Base-by-base conservation (phyloP, 2,113 vertebrate genomes). In the Orthonyx spaldingii region DNA sequence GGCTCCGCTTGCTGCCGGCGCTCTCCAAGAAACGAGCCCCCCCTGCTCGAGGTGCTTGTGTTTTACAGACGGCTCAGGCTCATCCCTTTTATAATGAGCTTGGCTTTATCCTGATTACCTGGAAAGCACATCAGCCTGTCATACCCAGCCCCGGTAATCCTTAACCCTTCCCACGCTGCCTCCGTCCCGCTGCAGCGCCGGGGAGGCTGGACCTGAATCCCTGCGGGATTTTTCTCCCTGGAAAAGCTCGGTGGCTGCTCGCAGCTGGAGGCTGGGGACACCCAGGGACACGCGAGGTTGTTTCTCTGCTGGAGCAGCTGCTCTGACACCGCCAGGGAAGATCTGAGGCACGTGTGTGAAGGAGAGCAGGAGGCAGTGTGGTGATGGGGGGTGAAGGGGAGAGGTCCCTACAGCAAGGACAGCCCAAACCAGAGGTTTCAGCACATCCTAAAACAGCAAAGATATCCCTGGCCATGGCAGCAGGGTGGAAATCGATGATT, bases 101-200 rank as follows among this genome's bases (percentile, higher is more conserved):
- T 9, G 41, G 23, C 18, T 89, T 96, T 50, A 93, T 94, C 93
- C 95, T 4, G 79, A 86, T 93, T 96, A 96, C 95, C 94, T 96
- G 92, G 65, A 91, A 93, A 96, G 87, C 87, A 56, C 90, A 95
- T 47, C 90, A 82, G 89, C 77, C 95, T 39, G n/a, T 60, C 93
- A 69, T 3, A 49, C 1, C 26, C 93, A 95, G 66, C 84, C 70
- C 56, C 3, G 4, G 19, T 14, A 59, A 93, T 84, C 90, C 81
- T 95, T 95, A 94, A 96, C 94, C 75, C 87, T 77, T 55, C 10
- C 9, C 50, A 1, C 10, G 3, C 79, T 4, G 61, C 32, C 21
- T 42, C 30, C 68, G 21, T 4, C 60, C 56, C 41, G 5, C 46
- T 9, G 1, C 0, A 30, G 44, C 1, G 16, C 23, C 8, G 3